Conservation (phyloP, 2,797 vertebrate genomes). For the Clarias laeviceps region DNA sequence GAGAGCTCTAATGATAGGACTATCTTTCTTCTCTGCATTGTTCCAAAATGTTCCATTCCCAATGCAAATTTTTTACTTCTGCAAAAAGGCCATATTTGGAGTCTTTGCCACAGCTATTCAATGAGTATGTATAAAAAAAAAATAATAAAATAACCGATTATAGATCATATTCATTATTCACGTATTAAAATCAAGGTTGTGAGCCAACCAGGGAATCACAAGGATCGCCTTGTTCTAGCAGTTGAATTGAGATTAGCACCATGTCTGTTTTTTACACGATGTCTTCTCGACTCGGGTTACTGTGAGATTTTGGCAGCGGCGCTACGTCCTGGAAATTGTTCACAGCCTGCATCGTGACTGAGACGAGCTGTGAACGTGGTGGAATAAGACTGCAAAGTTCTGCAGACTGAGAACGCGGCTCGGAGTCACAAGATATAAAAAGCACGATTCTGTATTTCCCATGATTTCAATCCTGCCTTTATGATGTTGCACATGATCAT, state of each 20-base stretch:
- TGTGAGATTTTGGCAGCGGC: conserved; percentile 43
- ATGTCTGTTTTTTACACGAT: conserved; percentile 23
- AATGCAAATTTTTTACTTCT: conserved; percentile 38
- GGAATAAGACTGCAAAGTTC: conserved; percentile 31
- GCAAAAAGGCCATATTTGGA: conserved; percentile 5
- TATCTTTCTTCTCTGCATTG: conserved; percentile 57
- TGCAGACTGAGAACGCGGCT: background rate
- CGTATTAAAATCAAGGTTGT: background rate
- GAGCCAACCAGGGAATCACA: background rate
- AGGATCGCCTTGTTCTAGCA: conserved; percentile 5
- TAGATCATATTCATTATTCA: background rate
- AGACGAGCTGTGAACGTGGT: conserved; percentile 31
- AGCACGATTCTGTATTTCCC: conserved; percentile 16
- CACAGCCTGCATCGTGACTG: conserved; percentile 51
- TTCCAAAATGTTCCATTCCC: conserved; percentile 44
- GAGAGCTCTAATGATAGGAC: conserved; percentile 59
- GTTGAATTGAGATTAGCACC: conserved; percentile 28
- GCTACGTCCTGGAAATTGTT: conserved; percentile 37
- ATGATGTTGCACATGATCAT: background rate
- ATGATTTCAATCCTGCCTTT: background rate
- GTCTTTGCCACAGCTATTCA: conserved; percentile 23
- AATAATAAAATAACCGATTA: background rate
- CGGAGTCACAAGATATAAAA: conserved; percentile 12
- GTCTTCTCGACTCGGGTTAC: conserved; percentile 41
- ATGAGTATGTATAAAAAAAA: background rate